Percentiles rank a stretch among this genome's conserved stretches.
Evolutionary conservation across 1,140 invertebrate genomes (phyloP).

Genomic region (Orius insidiosus): DNA sequence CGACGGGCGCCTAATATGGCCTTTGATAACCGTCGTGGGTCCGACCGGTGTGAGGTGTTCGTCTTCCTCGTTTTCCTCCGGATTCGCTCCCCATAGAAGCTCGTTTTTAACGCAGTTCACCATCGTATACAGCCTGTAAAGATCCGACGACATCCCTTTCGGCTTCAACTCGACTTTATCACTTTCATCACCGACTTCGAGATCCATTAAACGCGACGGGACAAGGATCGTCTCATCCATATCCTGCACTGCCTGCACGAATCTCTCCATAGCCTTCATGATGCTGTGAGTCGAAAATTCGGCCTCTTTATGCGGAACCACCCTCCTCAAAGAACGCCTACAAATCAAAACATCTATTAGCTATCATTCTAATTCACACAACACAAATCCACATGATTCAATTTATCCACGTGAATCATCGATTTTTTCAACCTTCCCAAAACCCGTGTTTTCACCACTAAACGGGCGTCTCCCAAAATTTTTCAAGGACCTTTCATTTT

Average conservation of each 20-base stretch:
- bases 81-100: constrained; percentile 54
- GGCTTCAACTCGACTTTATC: constrained; percentile 26
- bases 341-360: constrained; percentile 1
- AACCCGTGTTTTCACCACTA: too few species aligned
- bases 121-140: constrained; percentile 70
- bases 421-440: too few species aligned
- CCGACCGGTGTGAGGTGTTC: constrained; percentile 22
- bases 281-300: constrained; percentile 74
- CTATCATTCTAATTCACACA: too few species aligned
- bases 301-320: constrained; percentile 40
- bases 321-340: constrained; percentile 21
- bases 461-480: too few species aligned
- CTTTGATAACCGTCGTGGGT: constrained; percentile 24
- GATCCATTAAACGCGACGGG: constrained; percentile 69
- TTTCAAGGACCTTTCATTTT: too few species aligned
- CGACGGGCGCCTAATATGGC: constrained; percentile 43
- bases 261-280: constrained; percentile 73
- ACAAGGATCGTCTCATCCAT: constrained; percentile 85
- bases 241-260: constrained; percentile 68
- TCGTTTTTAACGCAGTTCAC: constrained; percentile 70
- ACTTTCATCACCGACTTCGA: constrained; percentile 39
- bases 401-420: too few species aligned
- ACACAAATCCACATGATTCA: too few species aligned
- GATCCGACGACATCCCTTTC: constrained; percentile 36
- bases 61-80: constrained; percentile 26